Conservation (phyloP, 2,797 vertebrate species). For the Pelochelys cantorii region DNA sequence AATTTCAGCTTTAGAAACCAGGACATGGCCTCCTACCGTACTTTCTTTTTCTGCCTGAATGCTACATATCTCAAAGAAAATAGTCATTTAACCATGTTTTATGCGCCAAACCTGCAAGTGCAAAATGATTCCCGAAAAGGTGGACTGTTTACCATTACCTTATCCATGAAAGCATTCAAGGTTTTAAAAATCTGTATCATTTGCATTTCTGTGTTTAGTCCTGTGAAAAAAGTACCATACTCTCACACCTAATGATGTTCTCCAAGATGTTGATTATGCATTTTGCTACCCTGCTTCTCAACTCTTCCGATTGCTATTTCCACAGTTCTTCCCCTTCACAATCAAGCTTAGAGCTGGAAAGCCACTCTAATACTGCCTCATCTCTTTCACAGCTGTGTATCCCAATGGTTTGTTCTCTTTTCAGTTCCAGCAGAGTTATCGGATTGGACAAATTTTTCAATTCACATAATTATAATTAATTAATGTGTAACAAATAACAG, state of each 20-base stretch:
- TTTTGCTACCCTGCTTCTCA: not conserved
- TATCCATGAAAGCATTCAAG: not conserved
- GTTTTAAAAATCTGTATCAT: not conserved
- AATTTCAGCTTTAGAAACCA: conserved; percentile 15
- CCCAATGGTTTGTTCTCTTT: not conserved
- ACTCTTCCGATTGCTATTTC: not conserved
- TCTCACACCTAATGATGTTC: not conserved
- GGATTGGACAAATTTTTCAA: not conserved
- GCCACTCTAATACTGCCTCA: not conserved
- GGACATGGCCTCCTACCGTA: not conserved
- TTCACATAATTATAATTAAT: not conserved
- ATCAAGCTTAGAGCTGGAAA: not conserved
- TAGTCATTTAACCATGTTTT: no score
- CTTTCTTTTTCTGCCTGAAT: not conserved
- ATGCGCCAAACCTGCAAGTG: no score
- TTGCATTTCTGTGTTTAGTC: not conserved
- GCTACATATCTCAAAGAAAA: no score
- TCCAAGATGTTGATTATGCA: not conserved
- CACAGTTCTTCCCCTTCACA: accelerated
- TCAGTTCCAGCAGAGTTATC: not conserved
- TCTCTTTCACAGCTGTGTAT: not conserved
- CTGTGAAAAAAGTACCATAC: not conserved
- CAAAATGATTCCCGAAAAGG: not conserved
- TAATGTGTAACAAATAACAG: not conserved
- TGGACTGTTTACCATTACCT: not conserved